Conservation (phyloP, 2,113 vertebrate species). For the Dasyornis broadbenti region DNA sequence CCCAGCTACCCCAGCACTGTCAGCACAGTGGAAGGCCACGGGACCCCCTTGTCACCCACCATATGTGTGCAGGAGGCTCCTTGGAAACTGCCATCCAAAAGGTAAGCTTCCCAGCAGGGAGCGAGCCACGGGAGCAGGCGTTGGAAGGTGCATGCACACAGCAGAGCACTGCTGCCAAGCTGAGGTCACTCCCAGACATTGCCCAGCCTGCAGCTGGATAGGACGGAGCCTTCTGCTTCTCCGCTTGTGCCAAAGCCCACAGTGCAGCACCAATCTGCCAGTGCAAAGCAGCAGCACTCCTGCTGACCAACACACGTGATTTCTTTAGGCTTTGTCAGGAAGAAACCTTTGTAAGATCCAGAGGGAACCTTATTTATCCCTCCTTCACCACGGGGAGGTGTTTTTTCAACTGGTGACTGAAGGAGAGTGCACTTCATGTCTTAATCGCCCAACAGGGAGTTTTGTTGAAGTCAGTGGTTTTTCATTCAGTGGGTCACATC, state of each 20-base stretch:
- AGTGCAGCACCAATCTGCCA: fast-evolving
- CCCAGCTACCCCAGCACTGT: constrained; percentile 71
- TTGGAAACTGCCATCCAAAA: constrained; percentile 89
- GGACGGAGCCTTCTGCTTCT: neutral
- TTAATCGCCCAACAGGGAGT: neutral
- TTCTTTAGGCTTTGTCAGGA: neutral
- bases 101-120: constrained; percentile 72
- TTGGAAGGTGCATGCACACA: neutral
- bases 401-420: neutral
- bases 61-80: constrained; percentile 80
- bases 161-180: neutral
- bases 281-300: neutral
- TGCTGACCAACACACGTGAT: neutral
- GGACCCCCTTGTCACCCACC: constrained; percentile 80
- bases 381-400: neutral
- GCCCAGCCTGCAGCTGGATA: neutral
- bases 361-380: neutral
- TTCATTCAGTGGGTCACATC: neutral
- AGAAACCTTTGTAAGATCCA: neutral
- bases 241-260: neutral
- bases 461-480: neutral
- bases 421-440: neutral
- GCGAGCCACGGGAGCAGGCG: neutral
- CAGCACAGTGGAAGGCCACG: constrained; percentile 87
- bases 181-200: neutral